Evolutionary conservation across 2,888 invertebrate species (phyloP).

Genomic region (Holacanthella duospinosa): DNA sequence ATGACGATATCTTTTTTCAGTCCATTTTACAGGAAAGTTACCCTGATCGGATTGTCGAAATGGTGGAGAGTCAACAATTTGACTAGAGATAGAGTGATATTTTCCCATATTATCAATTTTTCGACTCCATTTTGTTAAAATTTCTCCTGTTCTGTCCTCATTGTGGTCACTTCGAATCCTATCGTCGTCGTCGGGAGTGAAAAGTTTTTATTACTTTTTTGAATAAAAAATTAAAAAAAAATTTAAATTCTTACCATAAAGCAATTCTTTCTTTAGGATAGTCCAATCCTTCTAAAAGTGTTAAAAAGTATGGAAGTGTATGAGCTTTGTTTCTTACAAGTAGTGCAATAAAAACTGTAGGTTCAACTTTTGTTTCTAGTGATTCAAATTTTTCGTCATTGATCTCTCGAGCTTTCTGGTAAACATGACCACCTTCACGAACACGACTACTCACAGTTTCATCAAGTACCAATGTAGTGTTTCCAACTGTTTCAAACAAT

Average conservation of each 20-base stretch:
- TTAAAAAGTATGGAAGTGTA: slow-evolving; percentile 76
- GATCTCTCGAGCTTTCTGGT: too few species aligned
- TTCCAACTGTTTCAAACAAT: background rate
- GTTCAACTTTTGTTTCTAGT: slow-evolving; percentile 40
- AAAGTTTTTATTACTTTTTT: too few species aligned
- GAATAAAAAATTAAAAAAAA: background rate
- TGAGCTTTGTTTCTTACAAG: slow-evolving; percentile 82
- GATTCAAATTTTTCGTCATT: background rate
- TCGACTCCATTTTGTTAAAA: slow-evolving; percentile 62
- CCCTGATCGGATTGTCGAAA: slow-evolving; percentile 50
- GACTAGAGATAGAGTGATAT: slow-evolving; percentile 60
- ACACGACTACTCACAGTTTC: background rate
- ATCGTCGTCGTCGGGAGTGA: too few species aligned
- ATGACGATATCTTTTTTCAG: slow-evolving; percentile 59
- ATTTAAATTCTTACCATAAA: slow-evolving; percentile 58
- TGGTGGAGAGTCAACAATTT: slow-evolving; percentile 46
- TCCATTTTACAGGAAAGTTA: slow-evolving; percentile 59
- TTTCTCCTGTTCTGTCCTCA: slow-evolving; percentile 60
- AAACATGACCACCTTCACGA: too few species aligned
- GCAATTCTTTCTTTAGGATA: slow-evolving; percentile 82
- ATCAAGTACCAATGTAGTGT: background rate
- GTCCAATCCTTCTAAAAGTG: slow-evolving; percentile 62
- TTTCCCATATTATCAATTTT: slow-evolving; percentile 45
- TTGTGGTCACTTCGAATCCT: slow-evolving; percentile 85
- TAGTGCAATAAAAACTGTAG: slow-evolving; percentile 68